Conservation (phyloP, 2,797 vertebrate species). For the Notoglanidium macrostoma region DNA sequence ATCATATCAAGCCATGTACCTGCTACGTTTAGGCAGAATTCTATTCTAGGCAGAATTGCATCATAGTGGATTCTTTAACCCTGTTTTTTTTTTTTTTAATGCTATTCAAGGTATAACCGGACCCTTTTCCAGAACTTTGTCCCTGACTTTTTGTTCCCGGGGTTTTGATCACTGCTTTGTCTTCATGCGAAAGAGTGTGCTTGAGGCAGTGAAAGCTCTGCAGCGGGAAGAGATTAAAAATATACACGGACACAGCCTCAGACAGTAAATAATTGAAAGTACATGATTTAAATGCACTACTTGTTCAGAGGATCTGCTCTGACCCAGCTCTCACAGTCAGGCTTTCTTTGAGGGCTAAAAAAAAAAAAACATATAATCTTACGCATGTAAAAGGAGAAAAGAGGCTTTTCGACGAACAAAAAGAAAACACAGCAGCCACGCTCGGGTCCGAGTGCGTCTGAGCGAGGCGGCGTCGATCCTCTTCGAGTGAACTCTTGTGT, state of each 20-base stretch:
- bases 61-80: neutral
- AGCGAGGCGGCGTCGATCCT: neutral
- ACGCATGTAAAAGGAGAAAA: neutral
- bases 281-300: conserved; percentile 21
- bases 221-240: neutral
- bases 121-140: neutral
- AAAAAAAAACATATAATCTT: neutral
- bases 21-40: neutral
- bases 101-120: neutral
- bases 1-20: neutral
- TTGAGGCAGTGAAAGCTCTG: neutral
- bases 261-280: conserved; percentile 12
- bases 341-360: neutral
- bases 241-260: neutral
- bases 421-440: neutral
- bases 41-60: neutral
- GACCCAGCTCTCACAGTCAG: neutral
- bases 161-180: neutral
- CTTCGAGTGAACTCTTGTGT: neutral
- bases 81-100: neutral
- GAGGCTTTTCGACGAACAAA: neutral
- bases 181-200: neutral
- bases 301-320: neutral
- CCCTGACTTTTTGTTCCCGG: neutral
- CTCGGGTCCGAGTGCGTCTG: neutral